These are phyloP conservation scores for Vulpes ferrilata DNA, from an alignment of 2,113 vertebrate genomes.

Conservation along the genomic window DNA sequence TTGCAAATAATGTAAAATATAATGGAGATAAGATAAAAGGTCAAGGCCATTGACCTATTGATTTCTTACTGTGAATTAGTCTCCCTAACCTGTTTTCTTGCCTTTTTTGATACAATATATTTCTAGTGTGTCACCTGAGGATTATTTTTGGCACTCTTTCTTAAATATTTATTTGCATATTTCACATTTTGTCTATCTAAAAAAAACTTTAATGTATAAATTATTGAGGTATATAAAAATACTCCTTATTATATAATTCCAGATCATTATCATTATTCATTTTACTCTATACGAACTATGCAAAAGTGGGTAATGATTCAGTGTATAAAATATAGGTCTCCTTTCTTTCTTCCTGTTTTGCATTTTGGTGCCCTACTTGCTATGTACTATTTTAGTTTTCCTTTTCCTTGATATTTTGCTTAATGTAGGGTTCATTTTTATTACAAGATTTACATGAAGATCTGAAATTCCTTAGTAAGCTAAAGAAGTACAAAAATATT, in stretches of 20 bases:
- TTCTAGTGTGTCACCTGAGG: background rate
- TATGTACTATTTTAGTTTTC: background rate
- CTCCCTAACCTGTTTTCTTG: background rate
- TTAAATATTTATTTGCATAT: background rate
- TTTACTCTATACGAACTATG: constrained; percentile 22
- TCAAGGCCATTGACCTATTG: background rate
- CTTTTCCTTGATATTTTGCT: background rate
- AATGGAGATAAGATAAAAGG: background rate
- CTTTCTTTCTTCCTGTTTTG: background rate
- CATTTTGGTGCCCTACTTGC: background rate
- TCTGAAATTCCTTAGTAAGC: background rate
- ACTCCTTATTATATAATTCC: background rate
- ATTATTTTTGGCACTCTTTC: background rate
- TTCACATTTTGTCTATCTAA: background rate
- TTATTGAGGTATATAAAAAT: background rate
- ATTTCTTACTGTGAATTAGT: background rate
- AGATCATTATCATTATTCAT: background rate
- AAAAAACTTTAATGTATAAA: background rate
- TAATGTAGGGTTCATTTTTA: background rate
- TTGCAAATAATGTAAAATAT: background rate
- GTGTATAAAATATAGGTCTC: background rate
- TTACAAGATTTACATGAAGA: background rate
- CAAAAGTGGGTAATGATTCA: background rate
- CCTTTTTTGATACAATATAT: background rate
- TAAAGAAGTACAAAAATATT: background rate